Evolutionary conservation across 2,113 vertebrate species (phyloP), one percentile per base, ranked within the genome.

Genomic region (Fulmarus glacialis): DNA sequence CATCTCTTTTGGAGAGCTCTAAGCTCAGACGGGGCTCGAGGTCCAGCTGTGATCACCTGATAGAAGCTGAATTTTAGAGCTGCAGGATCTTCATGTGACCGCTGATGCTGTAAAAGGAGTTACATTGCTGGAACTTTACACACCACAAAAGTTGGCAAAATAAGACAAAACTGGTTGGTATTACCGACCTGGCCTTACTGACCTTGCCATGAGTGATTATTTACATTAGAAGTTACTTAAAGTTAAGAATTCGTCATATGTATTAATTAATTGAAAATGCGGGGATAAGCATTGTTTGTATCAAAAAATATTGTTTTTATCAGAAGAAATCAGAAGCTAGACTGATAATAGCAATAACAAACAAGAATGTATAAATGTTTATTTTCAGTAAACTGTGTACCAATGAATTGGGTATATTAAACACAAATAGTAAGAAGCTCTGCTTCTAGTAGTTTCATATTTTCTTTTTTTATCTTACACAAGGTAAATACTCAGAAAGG

Each of bases 41-140:
- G 98, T 82, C 98, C 98, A 5, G 99, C 99, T 29, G 99, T 99
- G 97, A 99, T 99, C 90, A 99, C 99, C 95, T 99, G 99, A 90
- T 99, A 99, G 97, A 99, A 99, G 96, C 98, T 99, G 96, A 99
- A 99, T 82, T 98, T 98, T 70, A 99, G 98, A 53, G 99, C 99
- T 18, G 98, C 97, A 0, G 98, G 99, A 94, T 99, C 99, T 96
- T 99, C 99, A 3, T 99, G 99, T 11, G 99, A 99, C 92, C 99
- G 98, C 94, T 99, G 99, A 96, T 99, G 99, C 99, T 99, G 94
- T 13, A 88, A 90, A 72, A 92, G 26, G 95, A 95, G 58, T 74
- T 48, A 50, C 82, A 42, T 14, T 79, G 71, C 29, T 92, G 36
- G 6, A 90, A 80, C 10, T 89, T 95, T 47, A 88, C 66, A 83